Conservation (phyloP, 2,797 vertebrate species). For the Meriones psammophilus region DNA sequence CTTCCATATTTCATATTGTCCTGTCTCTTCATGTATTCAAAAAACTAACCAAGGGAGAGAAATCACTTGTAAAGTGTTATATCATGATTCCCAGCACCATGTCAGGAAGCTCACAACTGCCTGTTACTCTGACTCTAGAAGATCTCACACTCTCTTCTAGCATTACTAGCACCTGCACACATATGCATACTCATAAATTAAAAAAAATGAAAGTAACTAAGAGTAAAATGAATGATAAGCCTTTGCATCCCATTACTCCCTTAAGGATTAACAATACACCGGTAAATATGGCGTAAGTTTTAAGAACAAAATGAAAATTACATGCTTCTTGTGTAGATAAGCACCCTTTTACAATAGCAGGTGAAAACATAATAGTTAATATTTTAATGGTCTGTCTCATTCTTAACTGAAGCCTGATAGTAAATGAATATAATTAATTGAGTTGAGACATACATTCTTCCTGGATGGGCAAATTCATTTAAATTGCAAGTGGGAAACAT, state of each 20-base stretch:
- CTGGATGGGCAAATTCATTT: constrained; percentile 64
- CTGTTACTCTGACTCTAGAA: not conserved
- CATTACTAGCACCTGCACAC: not conserved
- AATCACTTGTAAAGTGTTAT: not conserved
- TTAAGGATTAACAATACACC: constrained; percentile 15
- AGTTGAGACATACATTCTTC: constrained; percentile 37
- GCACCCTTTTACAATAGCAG: not conserved
- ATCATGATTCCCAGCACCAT: not conserved
- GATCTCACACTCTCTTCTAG: not conserved
- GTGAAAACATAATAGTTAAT: constrained; percentile 51
- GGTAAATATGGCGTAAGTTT: not conserved
- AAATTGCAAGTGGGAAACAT: constrained; percentile 39
- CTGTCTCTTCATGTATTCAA: not conserved
- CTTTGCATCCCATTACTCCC: not conserved
- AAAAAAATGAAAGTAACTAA: not conserved
- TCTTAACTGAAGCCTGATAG: constrained; percentile 18
- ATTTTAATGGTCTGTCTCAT: constrained; percentile 34
- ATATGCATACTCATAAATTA: not conserved
- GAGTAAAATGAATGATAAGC: not conserved
- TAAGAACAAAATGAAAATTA: constrained; percentile 17
- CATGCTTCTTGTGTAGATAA: constrained; percentile 54
- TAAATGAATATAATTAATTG: constrained; percentile 66
- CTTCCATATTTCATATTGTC: not conserved
- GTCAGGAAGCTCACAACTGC: not conserved
- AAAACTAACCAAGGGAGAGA: not conserved